Conservation (phyloP, 2,888 invertebrate species). For the Erpobdella octoculata region DNA sequence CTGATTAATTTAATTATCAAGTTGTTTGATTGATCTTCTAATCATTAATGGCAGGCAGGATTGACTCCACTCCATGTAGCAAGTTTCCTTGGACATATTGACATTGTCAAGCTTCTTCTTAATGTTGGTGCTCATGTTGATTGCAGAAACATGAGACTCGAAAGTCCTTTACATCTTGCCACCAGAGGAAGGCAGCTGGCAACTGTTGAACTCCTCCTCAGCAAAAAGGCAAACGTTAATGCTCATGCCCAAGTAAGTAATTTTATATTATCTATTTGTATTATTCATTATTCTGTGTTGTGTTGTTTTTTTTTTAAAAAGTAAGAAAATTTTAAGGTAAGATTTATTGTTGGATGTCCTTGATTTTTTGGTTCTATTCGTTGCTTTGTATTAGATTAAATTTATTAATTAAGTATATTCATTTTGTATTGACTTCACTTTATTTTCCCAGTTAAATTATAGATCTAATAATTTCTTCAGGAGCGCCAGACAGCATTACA, state of each 20-base stretch:
- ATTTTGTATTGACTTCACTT: no score
- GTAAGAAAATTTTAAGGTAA: no score
- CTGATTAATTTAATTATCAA: not conserved
- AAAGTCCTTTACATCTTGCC: conserved; percentile 17
- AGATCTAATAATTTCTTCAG: no score
- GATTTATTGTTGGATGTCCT: no score
- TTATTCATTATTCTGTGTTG: no score
- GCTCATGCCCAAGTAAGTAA: not conserved
- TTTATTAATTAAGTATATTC: no score
- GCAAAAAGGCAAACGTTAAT: conserved; percentile 48
- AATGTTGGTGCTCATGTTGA: conserved; percentile 27
- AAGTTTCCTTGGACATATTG: conserved; percentile 29
- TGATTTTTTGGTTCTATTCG: no score
- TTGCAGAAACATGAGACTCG: conserved; percentile 66
- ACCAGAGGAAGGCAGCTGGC: not conserved
- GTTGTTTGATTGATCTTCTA: not conserved
- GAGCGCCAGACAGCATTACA: conserved; percentile 85
- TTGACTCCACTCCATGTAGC: conserved; percentile 30
- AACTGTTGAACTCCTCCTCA: conserved; percentile 1
- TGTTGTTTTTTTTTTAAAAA: not conserved
- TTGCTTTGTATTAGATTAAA: no score
- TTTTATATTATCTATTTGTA: no score
- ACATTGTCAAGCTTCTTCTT: conserved; percentile 27
- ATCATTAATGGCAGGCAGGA: conserved; percentile 37
- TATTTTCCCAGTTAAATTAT: no score